Percentiles rank a stretch among this genome's conserved stretches.
phyloP scores from a whole-genome alignment of 2,888 invertebrate species.

The Caenorhabditis angaria region DNA sequence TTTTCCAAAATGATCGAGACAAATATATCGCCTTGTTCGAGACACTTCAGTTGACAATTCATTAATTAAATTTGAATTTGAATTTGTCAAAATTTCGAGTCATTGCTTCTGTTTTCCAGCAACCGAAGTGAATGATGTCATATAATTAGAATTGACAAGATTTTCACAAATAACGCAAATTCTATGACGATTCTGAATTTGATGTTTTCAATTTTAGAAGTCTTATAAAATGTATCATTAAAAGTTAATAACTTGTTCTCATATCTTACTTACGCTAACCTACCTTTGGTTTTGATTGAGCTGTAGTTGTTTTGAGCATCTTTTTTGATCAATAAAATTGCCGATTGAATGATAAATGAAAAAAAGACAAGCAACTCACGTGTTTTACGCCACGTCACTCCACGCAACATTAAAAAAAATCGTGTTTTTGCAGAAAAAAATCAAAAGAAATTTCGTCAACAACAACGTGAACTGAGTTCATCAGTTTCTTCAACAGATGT shows the following conservation, averaged over 20 bases:
- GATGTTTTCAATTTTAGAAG: too few species aligned
- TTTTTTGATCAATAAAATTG: too few species aligned
- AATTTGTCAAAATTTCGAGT: background rate
- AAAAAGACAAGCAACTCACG: too few species aligned
- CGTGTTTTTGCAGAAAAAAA: constrained; percentile 12
- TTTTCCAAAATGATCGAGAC: background rate
- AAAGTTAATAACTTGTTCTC: too few species aligned
- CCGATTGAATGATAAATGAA: too few species aligned
- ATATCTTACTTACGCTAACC: too few species aligned
- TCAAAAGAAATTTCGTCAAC: constrained; percentile 4
- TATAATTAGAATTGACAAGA: background rate
- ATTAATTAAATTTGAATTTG: background rate
- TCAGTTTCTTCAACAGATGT: background rate
- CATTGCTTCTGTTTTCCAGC: background rate
- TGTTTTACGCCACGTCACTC: too few species aligned
- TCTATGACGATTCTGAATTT: background rate
- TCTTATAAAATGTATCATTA: too few species aligned
- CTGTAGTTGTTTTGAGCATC: too few species aligned
- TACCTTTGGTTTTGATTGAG: too few species aligned
- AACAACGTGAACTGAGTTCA: constrained; percentile 14
- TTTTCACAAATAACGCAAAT: background rate
- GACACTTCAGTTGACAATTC: background rate
- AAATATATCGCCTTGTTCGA: background rate
- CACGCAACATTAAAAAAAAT: too few species aligned
- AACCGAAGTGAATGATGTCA: background rate